phyloP scores from a whole-genome alignment of 2,888 invertebrate genomes.

The Ligdia adustata region DNA sequence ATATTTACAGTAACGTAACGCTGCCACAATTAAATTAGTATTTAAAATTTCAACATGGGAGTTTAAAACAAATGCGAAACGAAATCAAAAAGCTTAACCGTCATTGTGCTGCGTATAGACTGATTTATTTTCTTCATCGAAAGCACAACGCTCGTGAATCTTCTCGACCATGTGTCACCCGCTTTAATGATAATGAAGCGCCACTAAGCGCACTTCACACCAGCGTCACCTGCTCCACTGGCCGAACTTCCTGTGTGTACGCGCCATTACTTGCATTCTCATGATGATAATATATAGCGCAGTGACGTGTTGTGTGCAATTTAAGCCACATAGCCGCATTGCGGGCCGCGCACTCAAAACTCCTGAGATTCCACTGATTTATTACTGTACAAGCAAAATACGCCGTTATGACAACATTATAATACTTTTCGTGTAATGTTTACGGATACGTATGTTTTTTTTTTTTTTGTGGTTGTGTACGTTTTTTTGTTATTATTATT shows the following conservation, averaged over 20 bases:
- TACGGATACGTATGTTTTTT: slow-evolving; percentile 2
- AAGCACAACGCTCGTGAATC: slow-evolving; percentile 5
- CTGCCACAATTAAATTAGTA: too few relatives aligned
- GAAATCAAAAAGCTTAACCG: too few relatives aligned
- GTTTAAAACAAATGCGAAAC: too few relatives aligned
- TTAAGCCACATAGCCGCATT: slow-evolving; percentile 60
- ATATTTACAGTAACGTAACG: too few relatives aligned
- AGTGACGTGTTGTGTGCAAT: slow-evolving; percentile 51
- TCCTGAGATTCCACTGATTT: slow-evolving; percentile 41
- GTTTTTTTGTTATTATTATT: too few relatives aligned
- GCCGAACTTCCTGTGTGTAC: slow-evolving; percentile 47
- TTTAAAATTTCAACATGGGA: too few relatives aligned
- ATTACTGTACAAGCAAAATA: slow-evolving; percentile 24
- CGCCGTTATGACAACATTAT: slow-evolving; percentile 32
- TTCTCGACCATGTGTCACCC: slow-evolving; percentile 17
- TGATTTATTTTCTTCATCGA: too few relatives aligned
- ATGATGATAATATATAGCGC: slow-evolving; percentile 51
- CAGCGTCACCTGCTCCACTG: slow-evolving; percentile 26
- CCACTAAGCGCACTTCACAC: slow-evolving; percentile 11
- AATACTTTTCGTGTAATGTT: slow-evolving; percentile 18
- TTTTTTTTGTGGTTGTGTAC: background rate
- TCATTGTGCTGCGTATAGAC: too few relatives aligned
- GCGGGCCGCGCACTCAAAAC: slow-evolving; percentile 60
- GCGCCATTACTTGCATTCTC: slow-evolving; percentile 44
- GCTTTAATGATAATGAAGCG: slow-evolving; percentile 21